phyloP scores from a whole-genome alignment of 2,888 invertebrate species.

The Minunthozetes semirufus region DNA sequence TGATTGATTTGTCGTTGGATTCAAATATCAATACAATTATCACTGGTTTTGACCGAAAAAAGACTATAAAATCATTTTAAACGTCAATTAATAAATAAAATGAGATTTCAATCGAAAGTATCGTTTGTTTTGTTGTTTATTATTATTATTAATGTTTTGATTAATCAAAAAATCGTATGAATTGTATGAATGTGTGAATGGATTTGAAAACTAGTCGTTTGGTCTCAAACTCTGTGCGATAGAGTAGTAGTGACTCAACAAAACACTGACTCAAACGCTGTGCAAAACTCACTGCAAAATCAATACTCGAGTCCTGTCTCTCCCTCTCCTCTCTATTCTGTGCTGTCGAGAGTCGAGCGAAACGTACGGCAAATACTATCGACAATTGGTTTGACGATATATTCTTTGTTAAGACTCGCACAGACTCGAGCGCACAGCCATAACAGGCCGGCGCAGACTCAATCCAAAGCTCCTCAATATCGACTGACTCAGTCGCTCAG shows the following conservation, averaged over 20 bases:
- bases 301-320: too few species aligned
- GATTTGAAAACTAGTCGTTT: too few species aligned
- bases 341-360: not conserved
- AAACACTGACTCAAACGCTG: too few species aligned
- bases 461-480: not conserved
- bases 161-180: not conserved
- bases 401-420: not conserved
- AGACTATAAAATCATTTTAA: too few species aligned
- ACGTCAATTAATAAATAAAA: not conserved
- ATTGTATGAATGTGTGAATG: too few species aligned
- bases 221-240: not conserved
- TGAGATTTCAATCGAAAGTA: not conserved
- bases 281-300: too few species aligned
- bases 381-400: slow-evolving; percentile 2
- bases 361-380: slow-evolving; percentile 3
- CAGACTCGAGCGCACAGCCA: not conserved
- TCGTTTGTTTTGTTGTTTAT: not conserved
- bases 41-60: not conserved
- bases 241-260: not conserved
- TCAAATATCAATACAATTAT: not conserved
- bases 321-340: too few species aligned
- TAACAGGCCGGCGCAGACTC: too few species aligned
- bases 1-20: not conserved
- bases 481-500: not conserved
- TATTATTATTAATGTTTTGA: not conserved